Base-by-base conservation (phyloP, 2,797 vertebrate species). In the Euthynnus affinis region DNA sequence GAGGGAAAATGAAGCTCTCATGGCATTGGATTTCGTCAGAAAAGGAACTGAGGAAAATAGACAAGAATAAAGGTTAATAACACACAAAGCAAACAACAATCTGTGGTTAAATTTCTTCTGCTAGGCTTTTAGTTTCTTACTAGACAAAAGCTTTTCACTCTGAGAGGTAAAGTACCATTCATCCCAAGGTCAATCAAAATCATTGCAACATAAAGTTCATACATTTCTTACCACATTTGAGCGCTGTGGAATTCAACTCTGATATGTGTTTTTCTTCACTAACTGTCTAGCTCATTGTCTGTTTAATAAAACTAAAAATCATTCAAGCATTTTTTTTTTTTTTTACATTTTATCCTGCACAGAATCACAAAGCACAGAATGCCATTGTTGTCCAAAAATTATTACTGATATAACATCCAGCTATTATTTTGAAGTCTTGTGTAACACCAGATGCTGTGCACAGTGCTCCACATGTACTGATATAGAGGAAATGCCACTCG, bases 121-220 rank as follows among this genome's bases (percentile, higher is more conserved):
- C 17, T 60, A 20, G 18, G 22, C 29, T 51, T 71, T 77, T 61
- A 57, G 69, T 58, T 66, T 59, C 81, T 84, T 81, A n/a, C 85
- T 67, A 84, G 40, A 81, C 72, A 84, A 87, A 78, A 27, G 71
- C 58, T 48, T 71, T 17, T 48, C 42, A 60, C 46, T 7, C 32
- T 32, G 64, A 56, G 40, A 55, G 25, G 59, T 46, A 60, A 53
- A 58, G 25, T 34, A 13, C 62, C 57, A 25, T 61, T 46, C 29
- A 27, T 65, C 29, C 27, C 5, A 14, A 6, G 46, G 52, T 59
- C 73, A 29, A 55, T 0, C 15, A 67, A 63, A 22, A 57, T 40
- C 13, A 42, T 12, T 40, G 42, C 10, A 46, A 32, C 27, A 58
- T 22, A 23, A 72, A 66, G 48, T 57, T 59, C 60, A 15, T 10